Base-by-base conservation (phyloP, 2,888 invertebrate species). In the Heteropelma amictum region DNA sequence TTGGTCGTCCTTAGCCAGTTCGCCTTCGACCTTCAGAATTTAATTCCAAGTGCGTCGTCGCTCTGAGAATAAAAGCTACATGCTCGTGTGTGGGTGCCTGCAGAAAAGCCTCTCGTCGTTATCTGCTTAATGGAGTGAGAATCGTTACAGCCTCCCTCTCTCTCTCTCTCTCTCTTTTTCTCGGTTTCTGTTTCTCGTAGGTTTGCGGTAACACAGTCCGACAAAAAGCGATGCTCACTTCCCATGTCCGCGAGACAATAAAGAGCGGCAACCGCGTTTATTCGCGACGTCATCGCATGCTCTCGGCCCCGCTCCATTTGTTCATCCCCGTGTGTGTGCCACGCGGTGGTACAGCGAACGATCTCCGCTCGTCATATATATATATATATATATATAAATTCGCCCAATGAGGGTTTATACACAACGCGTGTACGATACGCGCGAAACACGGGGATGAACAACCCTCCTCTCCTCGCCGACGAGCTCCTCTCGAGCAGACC, bases 171-270 rank as follows among this genome's bases (percentile, higher is more conserved):
- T n/a, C n/a, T n/a, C n/a, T n/a, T n/a, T n/a, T n/a, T n/a, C n/a
- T n/a, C n/a, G n/a, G n/a, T n/a, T n/a, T n/a, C n/a, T 38, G 38
- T 38, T 38, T 38, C 56, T 45, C 45, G 33, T 45, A 17, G 38
- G 45, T 30, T 21, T n/a, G 10, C 6, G 26, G 67, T 60, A 45
- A 28, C 10, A 17, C 58, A 14, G 12, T 12, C 38, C 26, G 26
- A 64, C 38, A 78, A 77, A 73, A 23, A 40, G 30, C 77, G 81
- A 84, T 87, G 88, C 77, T 86, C 88, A 81, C 82, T 88, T 88
- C 87, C 87, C 87, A 87, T 86, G 87, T 87, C 87, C 82, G 75
- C 70, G 80, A 64, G 76, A 83, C 84, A 83, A 83, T 83, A 83
- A 81, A n/a, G n/a, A n/a, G 81, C 77, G 47, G 35, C 65, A 63